Conservation (phyloP, 2,113 vertebrate genomes). For the Epinephelus fuscoguttatus region DNA sequence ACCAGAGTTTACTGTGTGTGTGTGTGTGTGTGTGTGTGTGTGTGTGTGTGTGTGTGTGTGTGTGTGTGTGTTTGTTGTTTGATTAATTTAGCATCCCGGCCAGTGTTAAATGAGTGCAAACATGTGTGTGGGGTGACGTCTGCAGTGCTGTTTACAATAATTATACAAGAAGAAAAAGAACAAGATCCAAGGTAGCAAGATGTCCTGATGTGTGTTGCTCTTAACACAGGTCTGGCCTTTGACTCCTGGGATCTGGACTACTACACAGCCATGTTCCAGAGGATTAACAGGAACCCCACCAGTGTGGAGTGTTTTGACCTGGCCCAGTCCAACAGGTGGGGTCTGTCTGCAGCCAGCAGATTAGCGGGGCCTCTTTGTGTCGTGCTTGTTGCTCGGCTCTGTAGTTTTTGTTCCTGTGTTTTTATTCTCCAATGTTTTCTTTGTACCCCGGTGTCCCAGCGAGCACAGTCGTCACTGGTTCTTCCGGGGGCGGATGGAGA, state of each 20-base stretch:
- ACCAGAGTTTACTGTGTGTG: too few species aligned
- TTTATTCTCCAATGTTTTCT: neutral
- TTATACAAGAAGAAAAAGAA: neutral
- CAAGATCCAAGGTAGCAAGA: neutral
- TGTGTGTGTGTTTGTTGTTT: too few species aligned
- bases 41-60: too few species aligned
- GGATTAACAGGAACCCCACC: conserved; percentile 89
- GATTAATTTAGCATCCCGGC: too few species aligned
- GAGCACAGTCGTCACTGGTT: conserved; percentile 98
- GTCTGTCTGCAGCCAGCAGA: neutral
- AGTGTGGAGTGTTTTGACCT: conserved; percentile 94
- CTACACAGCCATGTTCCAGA: conserved; percentile 90
- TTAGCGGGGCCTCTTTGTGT: conserved; percentile 16
- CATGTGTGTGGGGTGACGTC: neutral
- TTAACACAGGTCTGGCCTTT: conserved; percentile 88
- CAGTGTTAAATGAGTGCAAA: neutral
- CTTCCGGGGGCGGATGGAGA: conserved; percentile 89
- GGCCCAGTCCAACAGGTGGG: conserved; percentile 94
- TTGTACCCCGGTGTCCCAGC: conserved; percentile 70
- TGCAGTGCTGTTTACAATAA: conserved; percentile 3
- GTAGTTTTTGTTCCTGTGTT: neutral
- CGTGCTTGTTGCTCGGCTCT: neutral
- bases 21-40: too few species aligned
- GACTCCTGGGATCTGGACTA: conserved; percentile 93
- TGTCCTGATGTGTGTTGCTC: conserved; percentile 1